Conservation (phyloP, 2,888 invertebrate genomes). For the Sympetrum striolatum region DNA sequence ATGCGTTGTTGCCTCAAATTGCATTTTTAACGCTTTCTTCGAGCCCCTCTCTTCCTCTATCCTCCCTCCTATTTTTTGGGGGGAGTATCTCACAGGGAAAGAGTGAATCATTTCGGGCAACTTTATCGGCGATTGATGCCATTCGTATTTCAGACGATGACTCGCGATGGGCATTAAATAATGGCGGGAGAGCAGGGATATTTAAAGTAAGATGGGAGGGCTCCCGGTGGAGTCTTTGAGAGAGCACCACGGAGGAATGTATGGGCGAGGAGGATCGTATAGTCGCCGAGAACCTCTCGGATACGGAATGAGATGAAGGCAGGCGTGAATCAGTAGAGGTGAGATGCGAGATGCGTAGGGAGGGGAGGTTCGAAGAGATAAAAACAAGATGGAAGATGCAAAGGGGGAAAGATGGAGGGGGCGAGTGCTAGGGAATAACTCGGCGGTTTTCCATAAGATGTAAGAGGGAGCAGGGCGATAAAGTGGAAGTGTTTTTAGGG, state of each 20-base stretch:
- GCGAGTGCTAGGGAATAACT: not conserved
- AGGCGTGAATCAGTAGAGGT: constrained; percentile 26
- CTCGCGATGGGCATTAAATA: not conserved
- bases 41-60: not conserved
- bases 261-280: not conserved
- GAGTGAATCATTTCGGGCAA: constrained; percentile 11
- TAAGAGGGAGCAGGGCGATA: constrained; percentile 20
- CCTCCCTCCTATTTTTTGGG: not conserved
- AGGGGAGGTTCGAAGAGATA: not conserved
- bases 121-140: constrained; percentile 16
- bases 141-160: constrained; percentile 21
- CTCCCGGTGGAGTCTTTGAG: constrained; percentile 27
- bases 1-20: not conserved
- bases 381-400: constrained; percentile 37
- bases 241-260: not conserved
- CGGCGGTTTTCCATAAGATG: constrained; percentile 23
- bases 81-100: not conserved
- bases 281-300: not conserved
- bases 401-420: not conserved
- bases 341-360: not conserved
- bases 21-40: not conserved
- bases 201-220: not conserved
- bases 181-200: not conserved
- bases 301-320: constrained; percentile 23
- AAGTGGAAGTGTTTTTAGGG: constrained; percentile 30